Percentiles rank a stretch among this genome's conserved stretches.
phyloP scores from a whole-genome alignment of 1,140 invertebrate genomes.

The Acromyrmex echinatior region DNA sequence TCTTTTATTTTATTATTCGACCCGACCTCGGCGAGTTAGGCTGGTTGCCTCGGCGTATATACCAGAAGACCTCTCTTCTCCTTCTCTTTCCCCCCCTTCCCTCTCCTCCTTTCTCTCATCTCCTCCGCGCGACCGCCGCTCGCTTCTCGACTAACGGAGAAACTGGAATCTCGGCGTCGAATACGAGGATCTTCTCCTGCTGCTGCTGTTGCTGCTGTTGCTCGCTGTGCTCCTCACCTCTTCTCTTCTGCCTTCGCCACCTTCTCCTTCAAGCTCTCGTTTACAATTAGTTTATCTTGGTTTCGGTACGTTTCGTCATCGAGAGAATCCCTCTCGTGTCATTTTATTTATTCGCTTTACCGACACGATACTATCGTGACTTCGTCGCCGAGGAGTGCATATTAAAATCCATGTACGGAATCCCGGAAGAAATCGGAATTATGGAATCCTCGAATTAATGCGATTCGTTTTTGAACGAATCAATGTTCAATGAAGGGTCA shows the following conservation, averaged over 20 bases:
- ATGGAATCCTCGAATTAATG: background rate
- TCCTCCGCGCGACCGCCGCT: conserved; percentile 29
- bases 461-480: background rate
- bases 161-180: conserved; percentile 74
- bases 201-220: conserved; percentile 34
- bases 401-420: conserved; percentile 69
- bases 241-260: conserved; percentile 39
- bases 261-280: conserved; percentile 50
- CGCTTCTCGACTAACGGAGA: conserved; percentile 73
- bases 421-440: conserved; percentile 49
- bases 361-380: conserved; percentile 49
- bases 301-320: conserved; percentile 29
- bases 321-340: conserved; percentile 16
- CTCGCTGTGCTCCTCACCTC: conserved; percentile 38
- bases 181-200: conserved; percentile 49
- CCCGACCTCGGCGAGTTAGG: conserved; percentile 79
- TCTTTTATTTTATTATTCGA: conserved; percentile 80
- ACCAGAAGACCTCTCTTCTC: conserved; percentile 45
- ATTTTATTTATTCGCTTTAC: conserved; percentile 63
- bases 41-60: conserved; percentile 62
- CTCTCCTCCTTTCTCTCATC: conserved; percentile 23
- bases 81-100: background rate
- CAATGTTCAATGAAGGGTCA: background rate
- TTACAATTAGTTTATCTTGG: conserved; percentile 66
- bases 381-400: conserved; percentile 22